Evolutionary conservation across 2,113 vertebrate species (phyloP).

Genomic region (Bostrychus sinensis): DNA sequence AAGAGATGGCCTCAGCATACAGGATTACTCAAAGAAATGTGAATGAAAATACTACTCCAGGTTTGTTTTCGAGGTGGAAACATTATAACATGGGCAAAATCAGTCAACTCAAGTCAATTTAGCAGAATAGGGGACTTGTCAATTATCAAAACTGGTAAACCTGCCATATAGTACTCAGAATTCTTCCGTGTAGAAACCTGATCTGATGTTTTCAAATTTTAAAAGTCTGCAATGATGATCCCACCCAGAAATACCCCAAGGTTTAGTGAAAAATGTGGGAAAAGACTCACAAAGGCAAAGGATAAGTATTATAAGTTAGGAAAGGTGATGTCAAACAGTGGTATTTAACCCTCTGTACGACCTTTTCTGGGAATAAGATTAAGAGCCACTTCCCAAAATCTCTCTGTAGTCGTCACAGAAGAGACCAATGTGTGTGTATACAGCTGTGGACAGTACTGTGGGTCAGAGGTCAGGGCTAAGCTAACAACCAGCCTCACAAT

Average conservation of each 20-base stretch:
- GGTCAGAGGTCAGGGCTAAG: background rate
- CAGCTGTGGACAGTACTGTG: background rate
- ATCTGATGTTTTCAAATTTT: too few relatives aligned
- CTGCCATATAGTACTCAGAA: too few relatives aligned
- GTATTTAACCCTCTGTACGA: slow-evolving; percentile 4
- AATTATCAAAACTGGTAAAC: too few relatives aligned
- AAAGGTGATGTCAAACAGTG: background rate
- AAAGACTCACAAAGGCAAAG: background rate
- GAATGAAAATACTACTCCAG: too few relatives aligned
- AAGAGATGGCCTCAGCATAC: too few relatives aligned
- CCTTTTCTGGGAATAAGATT: background rate
- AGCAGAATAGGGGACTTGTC: too few relatives aligned
- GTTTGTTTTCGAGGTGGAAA: too few relatives aligned
- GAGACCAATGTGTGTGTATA: background rate
- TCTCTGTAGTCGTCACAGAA: background rate
- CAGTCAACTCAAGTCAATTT: too few relatives aligned
- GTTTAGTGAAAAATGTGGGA: background rate
- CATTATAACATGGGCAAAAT: too few relatives aligned
- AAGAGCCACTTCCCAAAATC: background rate
- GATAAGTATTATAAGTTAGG: background rate
- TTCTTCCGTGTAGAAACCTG: too few relatives aligned
- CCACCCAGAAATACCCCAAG: background rate
- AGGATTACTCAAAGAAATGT: too few relatives aligned
- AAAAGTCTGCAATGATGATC: too few relatives aligned
- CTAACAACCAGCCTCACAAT: background rate